phyloP scores from a whole-genome alignment of 2,797 vertebrate species.

The Sebastes glaucus region DNA sequence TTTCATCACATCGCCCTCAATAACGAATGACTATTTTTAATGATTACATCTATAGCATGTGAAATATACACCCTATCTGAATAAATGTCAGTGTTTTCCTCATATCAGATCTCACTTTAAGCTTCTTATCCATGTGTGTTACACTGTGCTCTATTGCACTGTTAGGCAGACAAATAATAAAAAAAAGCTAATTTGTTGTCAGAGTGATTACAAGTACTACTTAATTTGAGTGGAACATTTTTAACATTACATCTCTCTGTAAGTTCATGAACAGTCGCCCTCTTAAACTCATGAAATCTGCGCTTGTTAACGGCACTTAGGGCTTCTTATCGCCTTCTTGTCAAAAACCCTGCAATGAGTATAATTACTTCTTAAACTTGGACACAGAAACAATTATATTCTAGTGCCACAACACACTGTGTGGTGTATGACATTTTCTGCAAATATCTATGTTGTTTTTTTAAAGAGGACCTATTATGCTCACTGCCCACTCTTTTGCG shows the following conservation, averaged over 20 bases:
- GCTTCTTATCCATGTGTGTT: slow-evolving; percentile 8
- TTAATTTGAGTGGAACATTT: slow-evolving; percentile 42
- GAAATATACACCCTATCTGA: slow-evolving; percentile 47
- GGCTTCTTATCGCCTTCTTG: slow-evolving; percentile 36
- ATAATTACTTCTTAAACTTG: slow-evolving; percentile 15
- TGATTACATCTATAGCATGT: slow-evolving; percentile 37
- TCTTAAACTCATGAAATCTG: slow-evolving; percentile 35
- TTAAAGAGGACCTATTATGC: not conserved
- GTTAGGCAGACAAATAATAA: not conserved
- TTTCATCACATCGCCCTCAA: slow-evolving; percentile 41
- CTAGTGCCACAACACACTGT: not conserved
- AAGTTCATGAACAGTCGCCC: slow-evolving; percentile 29
- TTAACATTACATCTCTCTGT: slow-evolving; percentile 30
- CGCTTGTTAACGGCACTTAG: slow-evolving; percentile 52
- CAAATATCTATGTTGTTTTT: slow-evolving; percentile 1
- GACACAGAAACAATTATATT: not conserved
- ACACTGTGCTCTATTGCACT: slow-evolving; percentile 27
- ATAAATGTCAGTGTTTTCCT: slow-evolving; percentile 58
- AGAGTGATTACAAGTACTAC: slow-evolving; percentile 30
- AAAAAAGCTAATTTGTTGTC: slow-evolving; percentile 10
- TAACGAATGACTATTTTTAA: slow-evolving; percentile 33
- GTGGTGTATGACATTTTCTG: slow-evolving; percentile 5
- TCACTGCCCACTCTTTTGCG: too few relatives aligned
- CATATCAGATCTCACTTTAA: slow-evolving; percentile 6
- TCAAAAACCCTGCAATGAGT: slow-evolving; percentile 24